Base-by-base conservation (phyloP, 2,888 invertebrate genomes). In the Suillia variegata region DNA sequence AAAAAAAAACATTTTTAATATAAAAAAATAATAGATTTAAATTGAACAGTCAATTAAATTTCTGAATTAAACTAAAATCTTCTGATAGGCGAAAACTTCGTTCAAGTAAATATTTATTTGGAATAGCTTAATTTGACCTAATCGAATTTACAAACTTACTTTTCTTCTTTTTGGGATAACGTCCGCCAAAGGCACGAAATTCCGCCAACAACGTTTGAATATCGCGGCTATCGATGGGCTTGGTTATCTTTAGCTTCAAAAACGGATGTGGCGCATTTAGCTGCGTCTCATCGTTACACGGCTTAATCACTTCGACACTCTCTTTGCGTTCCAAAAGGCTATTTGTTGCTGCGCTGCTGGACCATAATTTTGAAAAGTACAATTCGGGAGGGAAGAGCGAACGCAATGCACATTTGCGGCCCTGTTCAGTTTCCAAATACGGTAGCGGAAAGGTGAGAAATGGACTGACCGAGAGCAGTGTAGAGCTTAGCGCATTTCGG, bases 151-250 rank as follows among this genome's bases (percentile, higher is more conserved):
- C 6, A 31, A 8, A n/a, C 0, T 70, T 69, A 81, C 81, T 74
- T 59, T 71, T 75, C 38, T 73, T 73, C 48, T 76, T 76, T 63
- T 81, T 82, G 5, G 80, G 80, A 61, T 87, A 83, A 4, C 89
- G 84, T 12, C 93, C 90, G 0, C 97, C 97, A 62, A 89, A 87
- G 0, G 98, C 94, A 33, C 98, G 85, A 81, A 91, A 98, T 81
- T 93, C 88, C 0, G 97, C 93, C 10, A 97, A 81, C 58, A 92
- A 75, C 0, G 88, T 86, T 80, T 91, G 89, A 33, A 93, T 84
- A 1, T 88, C 86, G 0, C 85, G 83, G 61, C 87, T 87, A 63
- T 91, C 89, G 2, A 87, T 84, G 1, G 86, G 81, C 13, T 86
- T 81, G 1, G 89, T 88, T 42, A 96, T 85, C 70, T 91, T 90